Conservation (phyloP, 2,888 invertebrate genomes). For the Oxytorus armatus region DNA sequence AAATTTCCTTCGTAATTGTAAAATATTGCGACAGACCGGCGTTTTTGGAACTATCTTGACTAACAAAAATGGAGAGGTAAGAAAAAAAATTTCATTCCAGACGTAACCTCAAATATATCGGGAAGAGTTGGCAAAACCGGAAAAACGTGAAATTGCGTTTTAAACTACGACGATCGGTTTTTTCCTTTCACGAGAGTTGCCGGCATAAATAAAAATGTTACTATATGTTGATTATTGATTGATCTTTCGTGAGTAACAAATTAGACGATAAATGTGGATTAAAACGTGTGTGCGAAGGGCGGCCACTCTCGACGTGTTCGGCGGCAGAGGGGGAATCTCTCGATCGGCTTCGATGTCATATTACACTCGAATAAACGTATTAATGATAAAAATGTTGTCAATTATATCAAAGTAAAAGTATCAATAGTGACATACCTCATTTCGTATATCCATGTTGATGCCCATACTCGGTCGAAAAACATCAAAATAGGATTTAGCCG, state of each 20-base stretch:
- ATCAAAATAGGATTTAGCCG: conserved; percentile 76
- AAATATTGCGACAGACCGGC: conserved; percentile 49
- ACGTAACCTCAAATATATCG: conserved; percentile 64
- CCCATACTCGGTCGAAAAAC: conserved; percentile 74
- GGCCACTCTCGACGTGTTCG: conserved; percentile 11
- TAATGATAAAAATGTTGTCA: background rate
- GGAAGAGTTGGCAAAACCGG: conserved; percentile 5
- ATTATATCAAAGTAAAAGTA: background rate
- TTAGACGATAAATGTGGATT: conserved; percentile 25
- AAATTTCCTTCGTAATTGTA: background rate
- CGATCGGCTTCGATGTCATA: conserved; percentile 4
- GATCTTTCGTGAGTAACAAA: background rate
- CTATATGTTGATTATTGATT: background rate
- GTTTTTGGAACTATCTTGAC: conserved; percentile 18
- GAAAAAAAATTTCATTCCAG: conserved; percentile 54
- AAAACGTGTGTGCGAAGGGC: conserved; percentile 58
- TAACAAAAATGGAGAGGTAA: background rate
- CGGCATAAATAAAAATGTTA: no score
- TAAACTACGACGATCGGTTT: no score
- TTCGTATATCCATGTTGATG: conserved; percentile 76
- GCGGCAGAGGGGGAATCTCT: background rate
- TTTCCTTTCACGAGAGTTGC: no score
- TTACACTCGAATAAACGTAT: background rate
- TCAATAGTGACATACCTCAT: conserved; percentile 71
- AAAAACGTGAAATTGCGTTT: background rate